Evolutionary conservation across 92 coral and sea anemone species (phyloP).

Genomic region (Epizoanthus fatuus): DNA sequence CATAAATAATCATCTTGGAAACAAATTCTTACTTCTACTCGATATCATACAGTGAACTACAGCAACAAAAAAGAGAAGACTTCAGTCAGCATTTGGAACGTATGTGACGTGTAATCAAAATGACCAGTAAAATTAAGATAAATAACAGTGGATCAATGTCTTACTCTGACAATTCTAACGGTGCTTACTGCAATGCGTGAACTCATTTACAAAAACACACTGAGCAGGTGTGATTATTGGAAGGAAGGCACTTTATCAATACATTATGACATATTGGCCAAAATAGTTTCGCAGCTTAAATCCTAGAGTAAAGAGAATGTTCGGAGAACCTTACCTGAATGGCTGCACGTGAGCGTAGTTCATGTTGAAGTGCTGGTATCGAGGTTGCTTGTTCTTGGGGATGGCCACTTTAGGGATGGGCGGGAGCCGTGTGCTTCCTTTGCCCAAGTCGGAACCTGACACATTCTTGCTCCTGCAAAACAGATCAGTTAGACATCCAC

Average conservation of each 20-base stretch:
- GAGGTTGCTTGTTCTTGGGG: conserved; percentile 69
- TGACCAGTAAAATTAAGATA: too few species aligned
- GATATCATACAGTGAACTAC: too few species aligned
- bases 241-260: not conserved
- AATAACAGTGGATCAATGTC: not conserved
- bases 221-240: not conserved
- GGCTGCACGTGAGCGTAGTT: conserved; percentile 88
- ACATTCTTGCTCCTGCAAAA: conserved; percentile 81
- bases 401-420: conserved; percentile 89
- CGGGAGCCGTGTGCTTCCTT: conserved; percentile 87
- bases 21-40: too few species aligned
- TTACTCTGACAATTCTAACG: not conserved
- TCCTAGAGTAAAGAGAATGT: not conserved
- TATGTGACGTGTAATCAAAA: too few species aligned
- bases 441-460: conserved; percentile 67
- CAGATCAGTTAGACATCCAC: not conserved
- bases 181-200: not conserved
- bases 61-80: too few species aligned
- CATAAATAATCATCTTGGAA: too few species aligned
- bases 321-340: conserved; percentile 67
- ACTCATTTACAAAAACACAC: not conserved
- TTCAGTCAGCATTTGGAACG: too few species aligned
- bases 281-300: not conserved
- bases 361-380: conserved; percentile 87
- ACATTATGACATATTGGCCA: not conserved